These are phyloP conservation scores for Pseudococcus jackbeardsleyi DNA, from an alignment of 2,888 invertebrate species.

Conservation along the genomic window DNA sequence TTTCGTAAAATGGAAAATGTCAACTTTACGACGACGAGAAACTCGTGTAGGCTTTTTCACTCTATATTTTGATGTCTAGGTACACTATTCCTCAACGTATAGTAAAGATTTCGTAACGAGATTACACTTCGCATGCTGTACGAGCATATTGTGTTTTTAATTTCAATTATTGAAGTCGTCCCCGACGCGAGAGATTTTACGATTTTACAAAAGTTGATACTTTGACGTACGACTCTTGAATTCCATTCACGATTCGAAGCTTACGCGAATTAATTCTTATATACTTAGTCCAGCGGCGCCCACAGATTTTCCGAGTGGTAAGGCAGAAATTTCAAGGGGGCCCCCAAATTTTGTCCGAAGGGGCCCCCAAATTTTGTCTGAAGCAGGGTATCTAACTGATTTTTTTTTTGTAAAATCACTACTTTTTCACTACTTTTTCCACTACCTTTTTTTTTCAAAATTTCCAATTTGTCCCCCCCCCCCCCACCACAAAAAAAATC, in stretches of 20 bases:
- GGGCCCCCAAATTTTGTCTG: no score
- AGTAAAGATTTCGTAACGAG: neutral
- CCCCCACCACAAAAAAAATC: no score
- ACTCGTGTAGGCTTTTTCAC: neutral
- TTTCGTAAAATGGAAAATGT: conserved; percentile 33
- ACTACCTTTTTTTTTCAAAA: no score
- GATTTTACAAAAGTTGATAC: conserved; percentile 12
- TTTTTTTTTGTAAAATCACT: no score
- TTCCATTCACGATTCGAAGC: neutral
- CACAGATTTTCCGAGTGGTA: no score
- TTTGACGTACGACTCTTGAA: neutral
- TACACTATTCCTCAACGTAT: neutral
- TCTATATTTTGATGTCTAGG: neutral
- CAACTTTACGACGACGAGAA: conserved; percentile 14
- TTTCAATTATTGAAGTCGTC: conserved; percentile 23
- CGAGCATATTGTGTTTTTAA: neutral
- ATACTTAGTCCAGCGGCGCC: no score
- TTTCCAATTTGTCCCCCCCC: no score
- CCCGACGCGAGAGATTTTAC: neutral
- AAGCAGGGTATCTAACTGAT: no score
- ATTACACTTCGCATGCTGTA: neutral
- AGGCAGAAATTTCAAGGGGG: no score
- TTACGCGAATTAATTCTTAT: conserved; percentile 8
- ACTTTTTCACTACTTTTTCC: no score
- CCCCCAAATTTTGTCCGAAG: no score